phyloP scores from a whole-genome alignment of 64 coral and sea anemone genomes.

The Montipora capricornis region DNA sequence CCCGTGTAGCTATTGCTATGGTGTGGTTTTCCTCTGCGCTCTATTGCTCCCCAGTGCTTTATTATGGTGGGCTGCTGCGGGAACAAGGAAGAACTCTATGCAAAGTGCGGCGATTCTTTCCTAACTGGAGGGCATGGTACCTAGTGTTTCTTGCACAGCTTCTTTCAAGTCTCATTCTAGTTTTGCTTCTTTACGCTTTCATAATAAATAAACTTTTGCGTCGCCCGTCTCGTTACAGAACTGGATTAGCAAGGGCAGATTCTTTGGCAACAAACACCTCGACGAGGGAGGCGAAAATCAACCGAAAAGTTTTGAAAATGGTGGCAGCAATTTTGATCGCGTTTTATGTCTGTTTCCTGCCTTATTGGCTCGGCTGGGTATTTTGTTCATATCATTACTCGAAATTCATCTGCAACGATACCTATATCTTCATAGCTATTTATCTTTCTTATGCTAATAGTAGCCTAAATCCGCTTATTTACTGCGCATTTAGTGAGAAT shows the following conservation, averaged over 20 bases:
- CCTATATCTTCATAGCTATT: constrained; percentile 26
- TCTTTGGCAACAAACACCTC: background rate
- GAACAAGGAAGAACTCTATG: constrained; percentile 10
- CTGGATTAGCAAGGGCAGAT: background rate
- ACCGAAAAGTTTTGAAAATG: constrained; percentile 53
- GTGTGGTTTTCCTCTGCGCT: constrained; percentile 26
- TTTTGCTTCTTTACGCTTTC: constrained; percentile 29
- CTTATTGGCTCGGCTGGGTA: constrained; percentile 65
- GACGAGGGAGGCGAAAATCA: constrained; percentile 11
- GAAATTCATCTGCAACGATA: constrained; percentile 27
- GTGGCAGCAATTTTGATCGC: constrained; percentile 48
- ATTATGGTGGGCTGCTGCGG: constrained; percentile 30
- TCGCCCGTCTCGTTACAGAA: background rate
- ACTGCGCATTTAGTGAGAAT: constrained; percentile 55
- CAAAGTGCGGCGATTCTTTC: constrained; percentile 56
- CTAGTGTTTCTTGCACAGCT: constrained; percentile 34
- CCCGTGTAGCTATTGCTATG: constrained; percentile 1
- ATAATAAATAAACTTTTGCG: constrained; percentile 44
- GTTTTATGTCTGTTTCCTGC: constrained; percentile 53
- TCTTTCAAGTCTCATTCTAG: constrained; percentile 21
- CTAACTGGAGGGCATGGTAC: constrained; percentile 45
- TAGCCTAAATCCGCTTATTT: constrained; percentile 61
- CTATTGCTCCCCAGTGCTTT: constrained; percentile 32
- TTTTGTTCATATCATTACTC: constrained; percentile 54
- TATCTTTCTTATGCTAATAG: constrained; percentile 54